Conservation (phyloP, 2,113 vertebrate species). For the Sciurus niger region DNA sequence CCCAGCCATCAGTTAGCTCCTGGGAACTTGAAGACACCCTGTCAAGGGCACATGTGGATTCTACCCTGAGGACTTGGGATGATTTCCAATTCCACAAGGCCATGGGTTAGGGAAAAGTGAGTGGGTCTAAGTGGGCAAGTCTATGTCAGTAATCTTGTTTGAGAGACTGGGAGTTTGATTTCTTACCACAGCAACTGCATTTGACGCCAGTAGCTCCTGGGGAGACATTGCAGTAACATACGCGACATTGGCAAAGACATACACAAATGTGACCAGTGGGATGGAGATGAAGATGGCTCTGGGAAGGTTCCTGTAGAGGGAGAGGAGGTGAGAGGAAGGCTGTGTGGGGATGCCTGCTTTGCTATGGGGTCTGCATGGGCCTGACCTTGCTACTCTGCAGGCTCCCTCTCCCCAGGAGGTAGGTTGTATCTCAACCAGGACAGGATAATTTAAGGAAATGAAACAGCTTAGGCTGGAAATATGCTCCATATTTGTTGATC, state of each 20-base stretch:
- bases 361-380: background rate
- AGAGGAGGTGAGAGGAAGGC: slow-evolving; percentile 73
- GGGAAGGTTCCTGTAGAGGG: slow-evolving; percentile 93
- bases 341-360: background rate
- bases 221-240: slow-evolving; percentile 98
- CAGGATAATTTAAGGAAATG: slow-evolving; percentile 34
- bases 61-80: background rate
- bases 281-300: slow-evolving; percentile 98
- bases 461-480: slow-evolving; percentile 4
- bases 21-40: background rate
- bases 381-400: background rate
- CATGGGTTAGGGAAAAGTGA: slow-evolving; percentile 20
- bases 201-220: slow-evolving; percentile 95
- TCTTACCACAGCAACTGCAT: slow-evolving; percentile 97
- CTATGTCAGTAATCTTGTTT: background rate
- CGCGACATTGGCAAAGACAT: slow-evolving; percentile 97
- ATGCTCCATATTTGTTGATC: background rate
- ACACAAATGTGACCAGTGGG: slow-evolving; percentile 96
- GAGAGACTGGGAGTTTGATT: slow-evolving; percentile 6
- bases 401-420: background rate
- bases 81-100: background rate
- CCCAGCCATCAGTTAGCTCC: background rate
- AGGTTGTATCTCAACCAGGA: background rate
- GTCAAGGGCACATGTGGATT: background rate
- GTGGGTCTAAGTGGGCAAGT: background rate